A percentile compares a stretch with the other conserved stretches of the same genome.
Evolutionary conservation across 2,797 vertebrate species (phyloP).

Genomic region (Arrhamphus sclerolepis): DNA sequence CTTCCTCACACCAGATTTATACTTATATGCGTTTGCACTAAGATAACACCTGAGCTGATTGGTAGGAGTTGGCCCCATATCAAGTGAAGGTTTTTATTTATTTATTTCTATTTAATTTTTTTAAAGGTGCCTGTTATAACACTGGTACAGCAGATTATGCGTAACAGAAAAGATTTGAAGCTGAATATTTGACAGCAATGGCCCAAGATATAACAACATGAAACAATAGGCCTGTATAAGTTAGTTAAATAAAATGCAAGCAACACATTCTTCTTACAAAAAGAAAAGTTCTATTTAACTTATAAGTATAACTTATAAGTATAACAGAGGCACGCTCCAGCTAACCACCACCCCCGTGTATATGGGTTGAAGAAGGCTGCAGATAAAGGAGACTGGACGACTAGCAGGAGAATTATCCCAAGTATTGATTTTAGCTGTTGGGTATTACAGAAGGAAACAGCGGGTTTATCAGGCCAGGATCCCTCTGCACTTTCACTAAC

Average conservation of each 20-base stretch:
- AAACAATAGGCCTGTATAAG: background rate
- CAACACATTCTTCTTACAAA: constrained; percentile 17
- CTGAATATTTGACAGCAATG: background rate
- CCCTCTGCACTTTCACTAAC: constrained; percentile 91
- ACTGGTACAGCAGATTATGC: constrained; percentile 9
- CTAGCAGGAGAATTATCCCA: constrained; percentile 92
- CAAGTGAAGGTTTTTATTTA: constrained; percentile 20
- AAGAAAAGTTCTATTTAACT: constrained; percentile 45
- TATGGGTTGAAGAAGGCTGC: constrained; percentile 70
- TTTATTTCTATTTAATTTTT: too few relatives aligned
- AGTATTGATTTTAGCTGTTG: constrained; percentile 97
- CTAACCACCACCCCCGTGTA: constrained; percentile 65
- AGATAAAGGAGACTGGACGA: constrained; percentile 85
- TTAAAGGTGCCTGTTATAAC: constrained; percentile 18
- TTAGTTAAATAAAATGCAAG: constrained; percentile 21
- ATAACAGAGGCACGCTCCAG: constrained; percentile 38
- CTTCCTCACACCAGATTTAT: constrained; percentile 73
- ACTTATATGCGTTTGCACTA: constrained; percentile 48
- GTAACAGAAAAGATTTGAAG: background rate
- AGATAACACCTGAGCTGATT: constrained; percentile 61
- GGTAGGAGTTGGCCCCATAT: constrained; percentile 47
- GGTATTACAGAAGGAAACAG: constrained; percentile 94
- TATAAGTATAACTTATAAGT: constrained; percentile 30
- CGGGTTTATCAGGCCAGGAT: constrained; percentile 94
- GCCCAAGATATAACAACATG: background rate